phyloP scores from a whole-genome alignment of 2,113 vertebrate species.

The Trichechus manatus region DNA sequence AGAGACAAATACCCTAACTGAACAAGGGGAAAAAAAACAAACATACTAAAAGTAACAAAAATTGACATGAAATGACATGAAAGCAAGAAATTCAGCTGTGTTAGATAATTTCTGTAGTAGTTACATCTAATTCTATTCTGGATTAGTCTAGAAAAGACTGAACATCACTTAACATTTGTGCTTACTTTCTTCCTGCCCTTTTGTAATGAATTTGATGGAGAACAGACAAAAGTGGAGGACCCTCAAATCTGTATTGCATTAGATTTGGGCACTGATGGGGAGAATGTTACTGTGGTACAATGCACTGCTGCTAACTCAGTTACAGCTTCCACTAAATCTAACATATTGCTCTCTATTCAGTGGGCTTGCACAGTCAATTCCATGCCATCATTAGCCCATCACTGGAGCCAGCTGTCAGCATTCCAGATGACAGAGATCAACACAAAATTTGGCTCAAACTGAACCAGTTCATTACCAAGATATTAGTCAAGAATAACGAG shows the following conservation, averaged over 20 bases:
- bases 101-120: neutral
- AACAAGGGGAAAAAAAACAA: neutral
- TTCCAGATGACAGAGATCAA: conserved; percentile 45
- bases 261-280: neutral
- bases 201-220: neutral
- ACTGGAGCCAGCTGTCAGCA: conserved; percentile 41
- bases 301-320: conserved; percentile 17
- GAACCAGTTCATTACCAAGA: conserved; percentile 11
- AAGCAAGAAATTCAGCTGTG: neutral
- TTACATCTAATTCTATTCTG: neutral
- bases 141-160: neutral
- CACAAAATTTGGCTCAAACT: conserved; percentile 35
- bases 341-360: conserved; percentile 5
- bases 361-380: conserved; percentile 2
- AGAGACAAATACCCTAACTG: neutral
- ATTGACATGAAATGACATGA: neutral
- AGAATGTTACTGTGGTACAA: conserved; percentile 41
- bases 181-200: conserved; percentile 11
- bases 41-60: conserved; percentile 28
- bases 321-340: conserved; percentile 25
- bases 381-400: neutral
- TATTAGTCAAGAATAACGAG: conserved; percentile 44
- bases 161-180: neutral
- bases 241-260: neutral
- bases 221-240: neutral